Evolutionary conservation across 1,140 invertebrate genomes (phyloP), one percentile per base, ranked within the genome.

Genomic region (Pemphigus obesinymphae): DNA sequence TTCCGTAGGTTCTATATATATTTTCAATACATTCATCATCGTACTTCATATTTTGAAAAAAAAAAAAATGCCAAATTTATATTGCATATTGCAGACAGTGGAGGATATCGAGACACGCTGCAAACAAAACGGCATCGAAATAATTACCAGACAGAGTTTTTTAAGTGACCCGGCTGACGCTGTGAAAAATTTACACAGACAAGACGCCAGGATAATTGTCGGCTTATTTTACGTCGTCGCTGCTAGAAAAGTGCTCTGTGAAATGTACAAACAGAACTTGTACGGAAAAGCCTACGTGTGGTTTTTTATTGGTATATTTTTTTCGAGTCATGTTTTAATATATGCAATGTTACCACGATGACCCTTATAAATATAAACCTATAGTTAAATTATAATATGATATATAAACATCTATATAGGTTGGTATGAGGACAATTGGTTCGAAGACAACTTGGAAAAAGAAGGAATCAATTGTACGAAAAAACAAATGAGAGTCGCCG

Each of bases 341-440:
- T 31, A 31, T 31, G 1, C 13, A 20, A 34, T 20, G n/a, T n/a
- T n/a, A n/a, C n/a, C n/a, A n/a, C n/a, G n/a, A n/a, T n/a, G n/a
- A n/a, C n/a, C n/a, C n/a, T n/a, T n/a, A n/a, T n/a, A n/a, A n/a
- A n/a, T n/a, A n/a, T n/a, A n/a, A n/a, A n/a, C n/a, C n/a, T n/a
- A n/a, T 63, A 34, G 34, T 17, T 10, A 45, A 72, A 45, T 6
- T 45, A 45, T 40, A 40, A 40, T n/a, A n/a, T n/a, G n/a, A 40
- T 45, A 45, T 45, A 45, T 45, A n/a, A n/a, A n/a, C n/a, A n/a
- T n/a, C n/a, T 50, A 37, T 23, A 23, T 83, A 94, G 93, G 95
- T 58, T 99, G 98, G 98, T 99, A 99, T 87, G 96, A 99, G 86
- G 97, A 99, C 86, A 97, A 99, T 85, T 99, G 98, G 98, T 99